Evolutionary conservation across 2,797 vertebrate genomes (phyloP).

Genomic region (Microctenopoma lineatum): DNA sequence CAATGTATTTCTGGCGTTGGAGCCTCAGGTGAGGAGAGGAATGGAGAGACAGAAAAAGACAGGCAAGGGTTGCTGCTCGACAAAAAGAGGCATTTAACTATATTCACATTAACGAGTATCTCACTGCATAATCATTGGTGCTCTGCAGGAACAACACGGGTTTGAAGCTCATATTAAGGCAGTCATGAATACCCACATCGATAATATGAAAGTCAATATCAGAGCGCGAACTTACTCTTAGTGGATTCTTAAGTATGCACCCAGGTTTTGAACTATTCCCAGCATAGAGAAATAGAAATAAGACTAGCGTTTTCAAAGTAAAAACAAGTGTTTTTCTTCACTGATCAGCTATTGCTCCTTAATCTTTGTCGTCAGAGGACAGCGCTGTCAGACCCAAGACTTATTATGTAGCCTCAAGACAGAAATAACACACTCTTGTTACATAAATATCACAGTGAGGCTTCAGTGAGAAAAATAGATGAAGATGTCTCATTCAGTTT

Average conservation of each 20-base stretch:
- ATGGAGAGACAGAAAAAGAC: slow-evolving; percentile 7
- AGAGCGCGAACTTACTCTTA: not conserved
- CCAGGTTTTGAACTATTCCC: not conserved
- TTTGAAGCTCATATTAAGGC: not conserved
- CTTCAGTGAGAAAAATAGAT: slow-evolving; percentile 54
- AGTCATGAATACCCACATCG: not conserved
- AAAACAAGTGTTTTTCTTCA: slow-evolving; percentile 8
- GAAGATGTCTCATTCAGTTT: slow-evolving; percentile 45
- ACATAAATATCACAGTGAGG: slow-evolving; percentile 21
- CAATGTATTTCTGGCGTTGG: slow-evolving; percentile 67
- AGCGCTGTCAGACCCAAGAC: slow-evolving; percentile 7
- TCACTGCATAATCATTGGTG: not conserved
- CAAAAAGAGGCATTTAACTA: too few species aligned
- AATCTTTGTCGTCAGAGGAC: slow-evolving; percentile 15
- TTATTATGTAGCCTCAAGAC: slow-evolving; percentile 28
- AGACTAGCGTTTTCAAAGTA: not conserved
- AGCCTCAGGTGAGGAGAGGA: slow-evolving; percentile 27
- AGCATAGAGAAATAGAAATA: not conserved
- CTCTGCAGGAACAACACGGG: not conserved
- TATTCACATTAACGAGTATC: not conserved
- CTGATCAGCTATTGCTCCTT: slow-evolving; percentile 28
- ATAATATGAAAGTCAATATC: not conserved
- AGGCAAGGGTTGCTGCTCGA: not conserved
- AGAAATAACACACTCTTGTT: slow-evolving; percentile 38
- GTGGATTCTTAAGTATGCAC: not conserved